These are phyloP conservation scores for Henicopernis longicauda DNA, from an alignment of 2,113 vertebrate genomes.

Conservation along the genomic window DNA sequence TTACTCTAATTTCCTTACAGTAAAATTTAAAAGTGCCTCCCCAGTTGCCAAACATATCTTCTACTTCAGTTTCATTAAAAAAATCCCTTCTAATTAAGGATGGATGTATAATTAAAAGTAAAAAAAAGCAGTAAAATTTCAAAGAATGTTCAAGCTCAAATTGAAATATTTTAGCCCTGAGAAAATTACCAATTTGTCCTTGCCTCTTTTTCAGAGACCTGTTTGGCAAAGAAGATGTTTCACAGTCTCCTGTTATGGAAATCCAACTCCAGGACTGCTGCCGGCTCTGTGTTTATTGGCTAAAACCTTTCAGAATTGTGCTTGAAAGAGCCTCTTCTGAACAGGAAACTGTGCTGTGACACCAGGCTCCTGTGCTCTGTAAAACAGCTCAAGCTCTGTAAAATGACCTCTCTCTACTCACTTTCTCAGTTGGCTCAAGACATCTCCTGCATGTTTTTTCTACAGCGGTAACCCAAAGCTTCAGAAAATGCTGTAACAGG, in stretches of 20 bases:
- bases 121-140: not conserved
- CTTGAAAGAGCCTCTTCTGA: not conserved
- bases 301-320: not conserved
- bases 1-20: not conserved
- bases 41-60: not conserved
- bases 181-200: not conserved
- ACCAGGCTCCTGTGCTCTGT: not conserved
- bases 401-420: not conserved
- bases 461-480: not conserved
- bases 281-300: not conserved
- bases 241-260: not conserved
- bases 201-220: not conserved
- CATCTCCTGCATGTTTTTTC: not conserved
- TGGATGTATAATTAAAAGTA: not conserved
- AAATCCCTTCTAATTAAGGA: not conserved
- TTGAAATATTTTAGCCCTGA: not conserved
- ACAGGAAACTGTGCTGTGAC: slow-evolving; percentile 3
- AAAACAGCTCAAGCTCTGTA: not conserved
- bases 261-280: not conserved
- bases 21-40: not conserved
- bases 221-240: not conserved
- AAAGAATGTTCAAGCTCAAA: not conserved
- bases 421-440: not conserved
- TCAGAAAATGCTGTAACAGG: slow-evolving; percentile 5
- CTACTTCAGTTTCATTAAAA: not conserved